Conservation (phyloP, 2,113 vertebrate species). For the Heterochromis multidens region DNA sequence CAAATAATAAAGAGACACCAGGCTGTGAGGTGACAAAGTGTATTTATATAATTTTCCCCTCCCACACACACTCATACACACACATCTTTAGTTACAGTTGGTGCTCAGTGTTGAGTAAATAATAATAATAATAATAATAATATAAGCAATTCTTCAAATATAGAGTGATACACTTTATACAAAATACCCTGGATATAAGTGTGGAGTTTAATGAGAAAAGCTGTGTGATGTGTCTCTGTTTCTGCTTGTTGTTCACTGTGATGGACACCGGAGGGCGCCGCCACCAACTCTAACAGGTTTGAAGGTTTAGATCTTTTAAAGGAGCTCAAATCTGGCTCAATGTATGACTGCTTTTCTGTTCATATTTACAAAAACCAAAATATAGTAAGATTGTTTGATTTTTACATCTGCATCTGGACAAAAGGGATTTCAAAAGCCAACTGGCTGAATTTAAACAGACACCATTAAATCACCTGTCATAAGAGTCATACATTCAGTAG, state of each 20-base stretch:
- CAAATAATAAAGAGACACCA: background rate
- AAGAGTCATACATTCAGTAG: no score
- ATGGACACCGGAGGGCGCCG: constrained; percentile 3
- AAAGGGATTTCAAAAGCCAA: background rate
- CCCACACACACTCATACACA: background rate
- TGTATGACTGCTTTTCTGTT: background rate
- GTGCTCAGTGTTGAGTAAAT: constrained; percentile 48
- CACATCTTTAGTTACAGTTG: constrained; percentile 30
- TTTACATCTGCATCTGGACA: no score
- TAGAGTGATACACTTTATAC: constrained; percentile 46
- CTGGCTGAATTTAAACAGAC: background rate
- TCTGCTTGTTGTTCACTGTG: background rate
- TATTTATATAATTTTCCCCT: constrained; percentile 5
- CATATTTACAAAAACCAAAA: background rate
- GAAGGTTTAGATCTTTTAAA: background rate
- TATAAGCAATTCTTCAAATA: constrained; percentile 50
- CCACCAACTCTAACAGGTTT: background rate
- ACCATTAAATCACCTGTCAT: no score
- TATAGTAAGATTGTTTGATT: background rate
- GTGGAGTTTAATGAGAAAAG: background rate
- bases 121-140: background rate
- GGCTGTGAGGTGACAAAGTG: constrained; percentile 38
- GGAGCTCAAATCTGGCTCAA: no score
- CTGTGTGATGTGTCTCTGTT: background rate
- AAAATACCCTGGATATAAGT: constrained; percentile 59